These are phyloP conservation scores for Tetrapedia diversipes DNA, from an alignment of 2,888 invertebrate genomes.

Conservation along the genomic window DNA sequence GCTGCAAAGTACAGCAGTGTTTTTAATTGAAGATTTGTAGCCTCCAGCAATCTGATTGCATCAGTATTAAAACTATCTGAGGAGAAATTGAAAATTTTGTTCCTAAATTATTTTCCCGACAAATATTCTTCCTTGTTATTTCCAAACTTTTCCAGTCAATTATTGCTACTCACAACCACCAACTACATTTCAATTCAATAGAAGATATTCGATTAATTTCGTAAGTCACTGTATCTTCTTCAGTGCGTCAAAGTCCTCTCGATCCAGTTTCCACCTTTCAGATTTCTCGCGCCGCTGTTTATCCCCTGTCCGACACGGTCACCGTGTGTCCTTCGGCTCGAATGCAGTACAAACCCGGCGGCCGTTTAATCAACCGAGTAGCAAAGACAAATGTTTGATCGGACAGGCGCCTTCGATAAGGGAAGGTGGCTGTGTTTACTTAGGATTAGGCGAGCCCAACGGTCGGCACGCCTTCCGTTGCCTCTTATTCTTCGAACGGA, in stretches of 20 bases:
- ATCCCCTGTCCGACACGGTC: neutral
- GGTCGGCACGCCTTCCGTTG: neutral
- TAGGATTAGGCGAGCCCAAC: slow-evolving; percentile 75
- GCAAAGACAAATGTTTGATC: slow-evolving; percentile 82
- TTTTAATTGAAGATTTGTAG: too few relatives aligned
- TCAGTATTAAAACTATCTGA: too few relatives aligned
- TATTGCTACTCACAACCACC: too few relatives aligned
- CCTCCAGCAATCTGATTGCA: too few relatives aligned
- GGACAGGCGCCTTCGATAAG: slow-evolving; percentile 72
- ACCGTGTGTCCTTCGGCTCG: slow-evolving; percentile 32
- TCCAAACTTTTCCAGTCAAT: too few relatives aligned
- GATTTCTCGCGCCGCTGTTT: slow-evolving; percentile 31
- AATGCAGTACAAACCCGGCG: slow-evolving; percentile 71
- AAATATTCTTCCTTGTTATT: too few relatives aligned
- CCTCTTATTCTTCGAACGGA: slow-evolving; percentile 50
- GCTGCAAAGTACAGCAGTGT: too few relatives aligned
- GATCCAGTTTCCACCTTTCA: slow-evolving; percentile 18
- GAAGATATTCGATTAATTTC: too few relatives aligned
- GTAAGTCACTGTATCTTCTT: too few relatives aligned
- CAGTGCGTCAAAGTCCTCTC: neutral
- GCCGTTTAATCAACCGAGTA: slow-evolving; percentile 81
- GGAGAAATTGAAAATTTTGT: too few relatives aligned
- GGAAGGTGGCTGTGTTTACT: slow-evolving; percentile 72
- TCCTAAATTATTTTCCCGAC: too few relatives aligned
- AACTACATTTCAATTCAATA: too few relatives aligned